These are phyloP conservation scores for Apotomis turbidana DNA, from an alignment of 2,888 invertebrate genomes.

Conservation along the genomic window DNA sequence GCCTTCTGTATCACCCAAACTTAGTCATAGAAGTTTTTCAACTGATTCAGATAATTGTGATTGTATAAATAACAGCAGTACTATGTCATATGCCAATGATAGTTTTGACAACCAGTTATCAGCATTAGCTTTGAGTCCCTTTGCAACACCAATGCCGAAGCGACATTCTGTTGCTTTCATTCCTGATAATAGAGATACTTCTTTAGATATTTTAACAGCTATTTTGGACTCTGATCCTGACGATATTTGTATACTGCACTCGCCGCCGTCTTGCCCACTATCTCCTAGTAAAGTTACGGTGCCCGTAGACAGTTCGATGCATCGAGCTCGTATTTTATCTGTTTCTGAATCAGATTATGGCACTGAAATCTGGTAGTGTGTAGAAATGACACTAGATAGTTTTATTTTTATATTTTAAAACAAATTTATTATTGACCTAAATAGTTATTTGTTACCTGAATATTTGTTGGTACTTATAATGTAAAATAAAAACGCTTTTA, in stretches of 20 bases:
- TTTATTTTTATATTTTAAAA: background rate
- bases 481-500: constrained; percentile 28
- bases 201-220: constrained; percentile 74
- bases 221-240: constrained; percentile 80
- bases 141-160: constrained; percentile 72
- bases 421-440: background rate
- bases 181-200: constrained; percentile 70
- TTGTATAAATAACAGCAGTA: constrained; percentile 56
- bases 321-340: constrained; percentile 86
- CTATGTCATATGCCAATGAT: constrained; percentile 54
- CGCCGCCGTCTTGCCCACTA: constrained; percentile 76
- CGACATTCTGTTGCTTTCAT: constrained; percentile 71
- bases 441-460: constrained; percentile 29
- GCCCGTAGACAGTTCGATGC: constrained; percentile 84
- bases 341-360: constrained; percentile 85
- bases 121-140: constrained; percentile 74
- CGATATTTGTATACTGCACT: constrained; percentile 70
- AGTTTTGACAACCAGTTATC: constrained; percentile 73
- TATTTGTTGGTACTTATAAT: constrained; percentile 14
- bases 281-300: constrained; percentile 85
- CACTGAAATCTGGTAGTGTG: constrained; percentile 90
- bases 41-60: constrained; percentile 67
- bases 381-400: constrained; percentile 22
- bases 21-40: constrained; percentile 62
- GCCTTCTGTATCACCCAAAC: constrained; percentile 85